Percentiles rank a stretch among this genome's conserved stretches.
These are phyloP conservation scores for Talpa occidentalis DNA, from an alignment of 2,113 vertebrate species.

Conservation along the genomic window DNA sequence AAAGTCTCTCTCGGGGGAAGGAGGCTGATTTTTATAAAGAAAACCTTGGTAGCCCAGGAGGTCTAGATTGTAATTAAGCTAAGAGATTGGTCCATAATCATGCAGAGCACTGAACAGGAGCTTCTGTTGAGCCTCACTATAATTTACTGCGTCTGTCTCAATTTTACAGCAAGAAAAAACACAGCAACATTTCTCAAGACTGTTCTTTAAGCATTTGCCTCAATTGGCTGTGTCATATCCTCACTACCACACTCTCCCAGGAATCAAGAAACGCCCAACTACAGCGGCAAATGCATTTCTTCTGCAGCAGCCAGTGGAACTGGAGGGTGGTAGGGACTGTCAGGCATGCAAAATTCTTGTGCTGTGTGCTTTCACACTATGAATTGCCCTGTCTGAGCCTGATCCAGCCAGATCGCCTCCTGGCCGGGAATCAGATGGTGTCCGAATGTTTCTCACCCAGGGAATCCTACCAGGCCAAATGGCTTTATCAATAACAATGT, in stretches of 20 bases:
- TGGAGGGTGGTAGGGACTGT: neutral
- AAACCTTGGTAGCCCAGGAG: neutral
- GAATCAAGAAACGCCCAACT: conserved; percentile 1
- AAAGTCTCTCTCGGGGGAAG: neutral
- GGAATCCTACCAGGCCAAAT: neutral
- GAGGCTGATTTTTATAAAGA: conserved; percentile 14
- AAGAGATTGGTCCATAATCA: neutral
- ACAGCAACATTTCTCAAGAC: neutral
- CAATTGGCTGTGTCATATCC: neutral
- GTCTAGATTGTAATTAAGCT: neutral
- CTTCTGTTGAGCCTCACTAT: neutral
- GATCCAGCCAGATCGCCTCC: neutral
- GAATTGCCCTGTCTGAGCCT: neutral
- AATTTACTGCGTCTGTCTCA: neutral
- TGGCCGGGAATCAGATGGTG: neutral
- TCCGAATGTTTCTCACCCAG: neutral
- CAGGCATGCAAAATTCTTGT: neutral
- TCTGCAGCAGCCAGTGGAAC: neutral
- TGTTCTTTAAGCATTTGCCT: neutral
- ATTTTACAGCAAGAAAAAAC: neutral
- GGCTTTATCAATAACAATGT: neutral
- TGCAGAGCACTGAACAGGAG: neutral
- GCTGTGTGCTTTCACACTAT: neutral
- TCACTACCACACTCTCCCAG: neutral
- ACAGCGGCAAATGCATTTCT: neutral